Evolutionary conservation across 1,140 invertebrate species (phyloP).

Genomic region (Pantala flavescens): DNA sequence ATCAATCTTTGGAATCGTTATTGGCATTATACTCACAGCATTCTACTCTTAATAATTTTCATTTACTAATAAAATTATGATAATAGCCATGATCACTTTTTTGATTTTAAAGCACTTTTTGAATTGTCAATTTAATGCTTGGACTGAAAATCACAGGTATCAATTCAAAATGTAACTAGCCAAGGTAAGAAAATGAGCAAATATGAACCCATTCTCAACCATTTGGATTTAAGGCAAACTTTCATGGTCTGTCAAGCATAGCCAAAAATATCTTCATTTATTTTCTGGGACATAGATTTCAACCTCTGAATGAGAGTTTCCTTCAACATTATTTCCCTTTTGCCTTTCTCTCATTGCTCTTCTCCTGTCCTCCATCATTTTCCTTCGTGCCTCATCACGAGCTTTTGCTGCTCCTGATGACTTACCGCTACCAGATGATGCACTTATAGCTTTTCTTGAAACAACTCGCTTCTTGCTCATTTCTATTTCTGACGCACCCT

Average conservation of each 20-base stretch:
- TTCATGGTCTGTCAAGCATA: background rate
- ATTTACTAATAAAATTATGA: background rate
- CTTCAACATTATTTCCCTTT: background rate
- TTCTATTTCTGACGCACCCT: background rate
- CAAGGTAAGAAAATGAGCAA: background rate
- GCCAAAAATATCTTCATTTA: background rate
- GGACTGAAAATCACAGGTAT: slow-evolving; percentile 1
- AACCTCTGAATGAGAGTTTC: background rate
- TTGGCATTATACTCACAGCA: background rate
- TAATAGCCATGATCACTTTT: background rate
- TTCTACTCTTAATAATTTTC: background rate
- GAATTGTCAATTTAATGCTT: background rate
- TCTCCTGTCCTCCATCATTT: slow-evolving; percentile 63
- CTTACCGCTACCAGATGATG: slow-evolving; percentile 27
- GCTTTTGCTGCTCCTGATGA: slow-evolving; percentile 45
- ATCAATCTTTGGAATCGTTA: background rate
- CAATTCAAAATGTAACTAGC: background rate
- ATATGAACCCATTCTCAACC: background rate
- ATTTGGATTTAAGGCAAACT: background rate
- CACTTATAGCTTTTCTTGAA: background rate
- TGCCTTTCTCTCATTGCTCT: slow-evolving; percentile 19
- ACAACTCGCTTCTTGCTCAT: background rate
- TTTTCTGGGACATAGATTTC: background rate
- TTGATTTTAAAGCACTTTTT: slow-evolving; percentile 4
- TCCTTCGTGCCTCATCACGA: slow-evolving; percentile 66